Evolutionary conservation across 1,140 invertebrate species (phyloP).

Genomic region (Drosophila suzukii): DNA sequence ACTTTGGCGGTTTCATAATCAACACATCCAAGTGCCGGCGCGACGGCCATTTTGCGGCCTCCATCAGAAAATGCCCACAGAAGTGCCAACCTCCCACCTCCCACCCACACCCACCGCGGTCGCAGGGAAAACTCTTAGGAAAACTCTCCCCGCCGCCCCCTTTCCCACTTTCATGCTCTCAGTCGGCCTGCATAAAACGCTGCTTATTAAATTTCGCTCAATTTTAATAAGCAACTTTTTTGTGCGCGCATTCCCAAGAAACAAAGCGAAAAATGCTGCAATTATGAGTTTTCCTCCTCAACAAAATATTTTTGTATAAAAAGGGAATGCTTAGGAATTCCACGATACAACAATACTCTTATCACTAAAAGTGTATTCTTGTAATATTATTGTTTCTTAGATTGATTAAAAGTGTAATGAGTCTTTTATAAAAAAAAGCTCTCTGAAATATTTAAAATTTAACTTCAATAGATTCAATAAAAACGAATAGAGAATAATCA

Average conservation of each 20-base stretch:
- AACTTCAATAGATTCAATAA: no score
- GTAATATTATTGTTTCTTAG: background rate
- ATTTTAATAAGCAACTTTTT: conserved; percentile 79
- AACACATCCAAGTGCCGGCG: conserved; percentile 37
- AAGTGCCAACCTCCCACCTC: conserved; percentile 31
- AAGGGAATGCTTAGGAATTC: conserved; percentile 7
- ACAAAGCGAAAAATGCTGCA: conserved; percentile 69
- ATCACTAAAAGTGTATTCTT: background rate
- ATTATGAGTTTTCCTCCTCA: conserved; percentile 59
- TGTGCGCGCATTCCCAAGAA: conserved; percentile 60
- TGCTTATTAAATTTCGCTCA: conserved; percentile 80
- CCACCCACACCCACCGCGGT: conserved; percentile 2
- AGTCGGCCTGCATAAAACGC: conserved; percentile 69
- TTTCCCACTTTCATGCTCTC: conserved; percentile 24
- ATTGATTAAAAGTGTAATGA: background rate
- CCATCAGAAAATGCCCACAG: conserved; percentile 52
- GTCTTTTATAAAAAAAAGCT: no score
- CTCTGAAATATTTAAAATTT: no score
- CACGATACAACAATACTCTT: conserved; percentile 8
- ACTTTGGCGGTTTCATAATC: conserved; percentile 68
- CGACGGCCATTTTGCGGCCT: conserved; percentile 68
- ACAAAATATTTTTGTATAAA: conserved; percentile 25
- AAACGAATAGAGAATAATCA: no score
- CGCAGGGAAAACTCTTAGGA: conserved; percentile 46
- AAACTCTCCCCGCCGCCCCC: conserved; percentile 14